Conservation (phyloP, 2,888 invertebrate genomes). For the Parnassius orleans region DNA sequence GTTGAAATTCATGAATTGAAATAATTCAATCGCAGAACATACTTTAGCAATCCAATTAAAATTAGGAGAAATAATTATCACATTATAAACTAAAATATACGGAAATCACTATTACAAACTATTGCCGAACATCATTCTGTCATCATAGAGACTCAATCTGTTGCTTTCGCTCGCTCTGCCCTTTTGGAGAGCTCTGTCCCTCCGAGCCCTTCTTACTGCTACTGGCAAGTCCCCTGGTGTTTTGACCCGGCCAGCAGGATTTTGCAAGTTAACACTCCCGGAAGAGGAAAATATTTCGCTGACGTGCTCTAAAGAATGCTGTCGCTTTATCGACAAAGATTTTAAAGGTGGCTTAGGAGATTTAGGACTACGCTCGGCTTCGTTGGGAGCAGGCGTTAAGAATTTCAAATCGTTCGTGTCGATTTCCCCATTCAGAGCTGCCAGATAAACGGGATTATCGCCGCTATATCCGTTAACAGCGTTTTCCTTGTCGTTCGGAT, state of each 20-base stretch:
- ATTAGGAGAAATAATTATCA: slow-evolving; percentile 33
- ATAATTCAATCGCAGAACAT: slow-evolving; percentile 29
- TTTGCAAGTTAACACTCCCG: slow-evolving; percentile 84
- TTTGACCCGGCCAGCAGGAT: slow-evolving; percentile 89
- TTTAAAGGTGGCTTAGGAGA: slow-evolving; percentile 59
- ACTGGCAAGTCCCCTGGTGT: slow-evolving; percentile 91
- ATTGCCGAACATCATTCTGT: slow-evolving; percentile 90
- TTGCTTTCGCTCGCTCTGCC: slow-evolving; percentile 77
- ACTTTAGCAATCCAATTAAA: slow-evolving; percentile 17
- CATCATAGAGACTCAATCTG: slow-evolving; percentile 92
- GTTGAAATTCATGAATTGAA: neutral
- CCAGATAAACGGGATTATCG: slow-evolving; percentile 70
- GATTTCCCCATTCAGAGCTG: slow-evolving; percentile 67
- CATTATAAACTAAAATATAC: slow-evolving; percentile 26
- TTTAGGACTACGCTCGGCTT: slow-evolving; percentile 50
- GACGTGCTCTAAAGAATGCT: slow-evolving; percentile 88
- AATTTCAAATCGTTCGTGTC: slow-evolving; percentile 52
- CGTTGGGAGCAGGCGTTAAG: slow-evolving; percentile 35
- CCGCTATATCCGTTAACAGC: slow-evolving; percentile 59
- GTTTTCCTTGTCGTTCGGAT: slow-evolving; percentile 73
- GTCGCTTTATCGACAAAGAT: slow-evolving; percentile 72
- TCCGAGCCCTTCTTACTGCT: slow-evolving; percentile 85
- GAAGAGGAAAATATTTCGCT: slow-evolving; percentile 87
- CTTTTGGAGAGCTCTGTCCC: slow-evolving; percentile 80
- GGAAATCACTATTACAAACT: slow-evolving; percentile 52